Base-by-base conservation (phyloP, 2,888 invertebrate species). In the Pemphredon lugubris region DNA sequence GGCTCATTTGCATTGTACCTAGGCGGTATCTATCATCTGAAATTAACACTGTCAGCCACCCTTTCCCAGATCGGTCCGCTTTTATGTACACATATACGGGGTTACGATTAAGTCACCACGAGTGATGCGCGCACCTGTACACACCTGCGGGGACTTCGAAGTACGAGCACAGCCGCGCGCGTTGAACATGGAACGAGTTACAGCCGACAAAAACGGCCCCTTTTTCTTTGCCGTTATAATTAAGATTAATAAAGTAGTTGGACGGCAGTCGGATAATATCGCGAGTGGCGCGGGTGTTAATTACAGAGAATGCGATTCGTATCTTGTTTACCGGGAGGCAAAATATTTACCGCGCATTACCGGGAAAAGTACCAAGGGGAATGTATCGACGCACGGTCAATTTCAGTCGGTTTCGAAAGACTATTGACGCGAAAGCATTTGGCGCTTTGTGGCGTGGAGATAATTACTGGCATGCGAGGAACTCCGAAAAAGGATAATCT, bases 31-130 rank as follows among this genome's bases (percentile, higher is more conserved):
- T 87, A 85, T 87, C 84, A 87, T 88, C 87, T 85, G 84, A 86
- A 88, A 88, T 88, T 87, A 87, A 87, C 87, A 86, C 86, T 85
- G 86, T 86, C 85, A 81, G 82, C 79, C 77, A 75, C 81, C 75
- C 81, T 83, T 85, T 84, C 73, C 80, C 72, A 73, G 79, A 83
- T 84, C 79, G 77, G 69, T 64, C 70, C 59, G 77, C 79, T 82
- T 79, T 81, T 81, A 77, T 82, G 84, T 80, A 75, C 72, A 80
- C 74, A 77, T 60, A 63, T 57, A 61, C 23, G 42, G 51, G 34
- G 48, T 68, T 71, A 65, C 83, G 82, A 86, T 86, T 84, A 85
- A 85, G 83, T 84, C 84, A 75, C 85, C 67, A 72, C 51, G 57
- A 57, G 47, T 79, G 77, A 82, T 79, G 78, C 73, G 73, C 76